phyloP scores from a whole-genome alignment of 2,113 vertebrate species.

The Polypterus bichir region DNA sequence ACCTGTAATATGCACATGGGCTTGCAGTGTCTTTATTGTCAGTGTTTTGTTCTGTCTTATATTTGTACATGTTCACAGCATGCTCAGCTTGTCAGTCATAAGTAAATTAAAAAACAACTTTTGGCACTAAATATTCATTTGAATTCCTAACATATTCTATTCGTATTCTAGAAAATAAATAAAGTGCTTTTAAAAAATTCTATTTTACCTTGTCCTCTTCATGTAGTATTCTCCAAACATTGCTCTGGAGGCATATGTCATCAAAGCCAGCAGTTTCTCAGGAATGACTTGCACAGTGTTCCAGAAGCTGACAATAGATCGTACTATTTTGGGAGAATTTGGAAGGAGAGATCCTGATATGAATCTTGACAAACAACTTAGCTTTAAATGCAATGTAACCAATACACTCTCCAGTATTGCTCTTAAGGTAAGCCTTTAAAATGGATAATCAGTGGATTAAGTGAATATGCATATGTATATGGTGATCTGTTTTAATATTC shows the following conservation, averaged over 20 bases:
- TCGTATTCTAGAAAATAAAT: no score
- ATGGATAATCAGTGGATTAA: neutral
- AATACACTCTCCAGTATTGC: conserved; percentile 76
- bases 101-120: no score
- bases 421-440: conserved; percentile 59
- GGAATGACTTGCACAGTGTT: conserved; percentile 92
- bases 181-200: neutral
- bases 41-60: no score
- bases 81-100: no score
- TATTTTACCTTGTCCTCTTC: conserved; percentile 22
- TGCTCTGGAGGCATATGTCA: conserved; percentile 79
- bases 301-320: conserved; percentile 69
- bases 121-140: no score
- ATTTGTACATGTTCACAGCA: no score
- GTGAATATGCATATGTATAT: neutral
- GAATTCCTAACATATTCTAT: no score
- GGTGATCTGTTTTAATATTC: no score
- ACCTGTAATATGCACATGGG: no score
- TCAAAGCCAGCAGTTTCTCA: conserved; percentile 74
- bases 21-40: no score
- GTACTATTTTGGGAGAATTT: conserved; percentile 49
- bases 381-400: conserved; percentile 91
- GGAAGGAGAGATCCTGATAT: conserved; percentile 58
- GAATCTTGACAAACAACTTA: conserved; percentile 76
- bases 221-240: conserved; percentile 86